Base-by-base conservation (phyloP, 2,888 invertebrate genomes). In the Drosophila parthenogenetica region DNA sequence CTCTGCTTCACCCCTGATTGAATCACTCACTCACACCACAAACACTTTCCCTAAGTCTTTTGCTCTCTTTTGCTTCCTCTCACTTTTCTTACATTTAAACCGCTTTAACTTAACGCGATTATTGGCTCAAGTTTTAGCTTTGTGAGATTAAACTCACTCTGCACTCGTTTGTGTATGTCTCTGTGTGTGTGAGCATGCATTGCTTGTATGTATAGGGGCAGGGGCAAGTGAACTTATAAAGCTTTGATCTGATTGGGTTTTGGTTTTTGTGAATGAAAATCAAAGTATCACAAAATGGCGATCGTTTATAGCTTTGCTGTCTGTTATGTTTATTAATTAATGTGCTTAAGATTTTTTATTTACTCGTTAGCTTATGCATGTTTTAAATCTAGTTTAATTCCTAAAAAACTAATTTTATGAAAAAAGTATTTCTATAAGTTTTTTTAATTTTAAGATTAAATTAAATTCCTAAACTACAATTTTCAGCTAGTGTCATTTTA, bases 201-300 rank as follows among this genome's bases (percentile, higher is more conserved):
- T 37, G 17, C 45, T 10, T 37, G 17, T 39, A 19, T 14, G 14
- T 11, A 32, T 43, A 25, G n/a, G 16, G 40, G 39, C 37, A 25
- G 16, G 16, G 46, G 48, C 39, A 65, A 61, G 55, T 45, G 43
- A 32, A 40, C 16, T 35, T 43, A 43, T 13, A 35, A 40, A 45
- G 59, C 57, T 77, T 55, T 76, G 57, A 19, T 37, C 59, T 63
- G 68, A 55, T 73, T 72, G 37, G 40, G 29, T 14, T 63, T 61
- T 39, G 17, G 39, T 11, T 55, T 76, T 71, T 77, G 77, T 74
- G 74, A 74, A 74, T 74, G 74, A 74, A 74, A 59, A 49, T 59
- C 50, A 50, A 59, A 48, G 32, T 49, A 69, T 51, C 55, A 43
- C 64, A 64, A 77, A 59, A 77, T 66, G 73, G 59, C 51, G 77